phyloP scores from a whole-genome alignment of 30 jellyfish, hydroid and myxozoan genomes.

The Pelagia noctiluca region DNA sequence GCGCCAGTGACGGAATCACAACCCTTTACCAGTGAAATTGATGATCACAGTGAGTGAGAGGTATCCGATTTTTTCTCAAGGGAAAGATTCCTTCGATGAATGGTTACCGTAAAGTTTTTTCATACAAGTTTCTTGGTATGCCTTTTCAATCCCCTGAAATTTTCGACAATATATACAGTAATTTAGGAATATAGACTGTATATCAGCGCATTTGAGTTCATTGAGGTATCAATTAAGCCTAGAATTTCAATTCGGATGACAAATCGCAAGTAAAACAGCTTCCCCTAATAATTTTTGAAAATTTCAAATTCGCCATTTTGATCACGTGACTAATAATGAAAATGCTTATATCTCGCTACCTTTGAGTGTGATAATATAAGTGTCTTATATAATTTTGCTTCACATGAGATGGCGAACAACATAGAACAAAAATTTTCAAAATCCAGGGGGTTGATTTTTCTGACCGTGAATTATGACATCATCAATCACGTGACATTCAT shows the following conservation, averaged over 20 bases:
- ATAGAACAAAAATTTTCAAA: too few relatives aligned
- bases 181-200: not conserved
- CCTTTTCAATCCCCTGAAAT: not conserved
- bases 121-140: not conserved
- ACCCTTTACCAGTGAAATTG: not conserved
- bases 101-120: not conserved
- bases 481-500: too few relatives aligned
- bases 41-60: not conserved
- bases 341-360: too few relatives aligned
- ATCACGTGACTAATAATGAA: too few relatives aligned
- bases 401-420: too few relatives aligned
- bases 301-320: not conserved
- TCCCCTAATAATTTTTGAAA: not conserved
- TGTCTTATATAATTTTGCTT: too few relatives aligned
- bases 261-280: not conserved
- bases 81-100: not conserved
- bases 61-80: not conserved
- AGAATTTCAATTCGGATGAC: not conserved
- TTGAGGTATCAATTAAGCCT: not conserved
- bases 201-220: conserved; percentile 5
- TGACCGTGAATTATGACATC: too few relatives aligned
- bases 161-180: not conserved
- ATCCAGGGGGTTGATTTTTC: too few relatives aligned
- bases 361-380: too few relatives aligned
- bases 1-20: not conserved